Evolutionary conservation across 2,888 invertebrate genomes (phyloP).

Genomic region (Ichneumoninae sp.): DNA sequence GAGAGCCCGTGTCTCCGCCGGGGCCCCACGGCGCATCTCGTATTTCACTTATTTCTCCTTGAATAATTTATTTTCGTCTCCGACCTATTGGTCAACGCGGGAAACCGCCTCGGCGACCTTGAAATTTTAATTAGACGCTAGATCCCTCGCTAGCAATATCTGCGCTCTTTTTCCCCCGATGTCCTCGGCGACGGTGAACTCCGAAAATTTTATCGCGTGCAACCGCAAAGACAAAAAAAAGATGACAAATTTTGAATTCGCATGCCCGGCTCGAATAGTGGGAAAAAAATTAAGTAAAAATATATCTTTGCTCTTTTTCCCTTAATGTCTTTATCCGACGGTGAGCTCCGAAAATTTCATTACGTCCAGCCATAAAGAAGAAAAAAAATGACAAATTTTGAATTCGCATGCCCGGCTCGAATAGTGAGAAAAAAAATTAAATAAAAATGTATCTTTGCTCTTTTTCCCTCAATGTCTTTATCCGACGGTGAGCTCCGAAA

Average conservation of each 20-base stretch:
- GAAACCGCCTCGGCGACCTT: constrained; percentile 60
- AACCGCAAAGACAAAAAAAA: background rate
- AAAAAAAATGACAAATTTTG: background rate
- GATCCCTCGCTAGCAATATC: constrained; percentile 27
- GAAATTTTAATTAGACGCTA: constrained; percentile 64
- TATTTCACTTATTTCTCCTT: constrained; percentile 68
- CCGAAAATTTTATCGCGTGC: background rate
- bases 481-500: background rate
- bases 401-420: background rate
- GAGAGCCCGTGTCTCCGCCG: constrained; percentile 13
- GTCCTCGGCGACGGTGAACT: background rate
- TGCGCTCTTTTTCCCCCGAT: background rate
- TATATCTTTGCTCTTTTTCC: constrained; percentile 3
- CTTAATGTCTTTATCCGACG: background rate
- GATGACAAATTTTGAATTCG: background rate
- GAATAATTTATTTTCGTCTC: constrained; percentile 69
- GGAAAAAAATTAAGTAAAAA: too few species aligned
- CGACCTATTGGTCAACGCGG: constrained; percentile 70
- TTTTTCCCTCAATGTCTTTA: background rate
- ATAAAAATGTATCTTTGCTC: background rate
- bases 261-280: too few species aligned
- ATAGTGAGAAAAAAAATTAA: background rate
- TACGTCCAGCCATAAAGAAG: background rate
- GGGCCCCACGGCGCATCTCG: constrained; percentile 50
- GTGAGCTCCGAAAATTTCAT: background rate